A percentile compares a stretch with the other conserved stretches of the same genome.
phyloP scores from a whole-genome alignment of 2,113 vertebrate genomes.

The Pteruthius melanotis region DNA sequence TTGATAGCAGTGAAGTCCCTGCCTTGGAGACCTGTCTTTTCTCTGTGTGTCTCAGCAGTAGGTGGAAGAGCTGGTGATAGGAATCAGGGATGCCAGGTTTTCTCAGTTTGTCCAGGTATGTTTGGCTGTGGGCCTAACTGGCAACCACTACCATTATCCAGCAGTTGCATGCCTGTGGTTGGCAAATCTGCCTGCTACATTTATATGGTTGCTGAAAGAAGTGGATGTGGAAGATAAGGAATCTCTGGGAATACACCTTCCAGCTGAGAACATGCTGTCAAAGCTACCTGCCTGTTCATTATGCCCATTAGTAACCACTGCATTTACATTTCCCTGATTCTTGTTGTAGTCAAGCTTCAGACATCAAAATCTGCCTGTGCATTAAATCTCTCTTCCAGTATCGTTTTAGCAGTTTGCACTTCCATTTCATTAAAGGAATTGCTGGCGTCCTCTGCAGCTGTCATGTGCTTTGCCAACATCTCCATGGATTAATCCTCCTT shows the following conservation, averaged over 20 bases:
- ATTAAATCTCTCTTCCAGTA: neutral
- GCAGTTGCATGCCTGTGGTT: neutral
- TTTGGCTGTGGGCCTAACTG: neutral
- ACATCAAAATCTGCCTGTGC: neutral
- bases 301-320: neutral
- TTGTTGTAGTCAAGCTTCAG: neutral
- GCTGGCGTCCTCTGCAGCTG: neutral
- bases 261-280: neutral
- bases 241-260: neutral
- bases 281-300: neutral
- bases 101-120: neutral
- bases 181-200: neutral
- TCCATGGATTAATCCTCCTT: neutral
- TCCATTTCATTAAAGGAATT: neutral
- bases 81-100: neutral
- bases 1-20: neutral
- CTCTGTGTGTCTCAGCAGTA: neutral
- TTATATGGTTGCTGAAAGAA: neutral
- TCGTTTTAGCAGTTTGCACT: neutral
- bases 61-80: neutral
- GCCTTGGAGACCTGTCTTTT: neutral
- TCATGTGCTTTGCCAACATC: neutral
- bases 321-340: neutral
- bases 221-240: conserved; percentile 8
- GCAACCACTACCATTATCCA: neutral